Evolutionary conservation across 2,888 invertebrate species (phyloP).

Genomic region (Gisinianus flammeolus): DNA sequence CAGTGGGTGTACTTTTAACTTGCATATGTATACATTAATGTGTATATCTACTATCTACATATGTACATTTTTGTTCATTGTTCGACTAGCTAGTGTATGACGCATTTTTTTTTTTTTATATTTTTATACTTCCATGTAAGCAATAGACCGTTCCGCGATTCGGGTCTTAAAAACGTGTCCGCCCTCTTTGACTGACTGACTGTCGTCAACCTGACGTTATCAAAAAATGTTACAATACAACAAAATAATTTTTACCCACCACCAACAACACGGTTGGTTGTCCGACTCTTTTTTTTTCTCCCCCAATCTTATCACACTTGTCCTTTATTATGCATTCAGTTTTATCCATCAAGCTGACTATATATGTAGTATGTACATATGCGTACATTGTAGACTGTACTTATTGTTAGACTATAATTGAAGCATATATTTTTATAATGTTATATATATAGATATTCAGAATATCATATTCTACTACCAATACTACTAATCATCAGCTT

Average conservation of each 20-base stretch:
- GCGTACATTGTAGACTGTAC: too few relatives aligned
- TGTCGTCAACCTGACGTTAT: slow-evolving; percentile 36
- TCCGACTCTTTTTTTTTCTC: slow-evolving; percentile 7
- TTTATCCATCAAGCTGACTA: background rate
- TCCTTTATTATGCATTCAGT: background rate
- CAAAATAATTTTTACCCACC: slow-evolving; percentile 13
- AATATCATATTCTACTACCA: too few relatives aligned
- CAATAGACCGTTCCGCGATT: slow-evolving; percentile 31
- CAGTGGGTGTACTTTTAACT: background rate
- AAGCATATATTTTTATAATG: too few relatives aligned
- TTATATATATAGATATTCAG: too few relatives aligned
- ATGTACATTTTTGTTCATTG: slow-evolving; percentile 2
- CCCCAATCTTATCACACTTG: slow-evolving; percentile 16
- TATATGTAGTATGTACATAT: too few relatives aligned
- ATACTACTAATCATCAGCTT: too few relatives aligned
- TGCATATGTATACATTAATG: background rate
- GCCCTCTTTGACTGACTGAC: slow-evolving; percentile 32
- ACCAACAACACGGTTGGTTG: background rate
- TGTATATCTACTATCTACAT: background rate
- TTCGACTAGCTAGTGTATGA: slow-evolving; percentile 1
- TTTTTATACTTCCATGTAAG: background rate
- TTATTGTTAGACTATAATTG: too few relatives aligned
- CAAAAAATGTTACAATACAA: slow-evolving; percentile 23
- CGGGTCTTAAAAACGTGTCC: slow-evolving; percentile 27
- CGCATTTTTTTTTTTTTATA: background rate